These are phyloP conservation scores for Nothocercus nigrocapillus DNA, from an alignment of 2,113 vertebrate species.

Conservation along the genomic window DNA sequence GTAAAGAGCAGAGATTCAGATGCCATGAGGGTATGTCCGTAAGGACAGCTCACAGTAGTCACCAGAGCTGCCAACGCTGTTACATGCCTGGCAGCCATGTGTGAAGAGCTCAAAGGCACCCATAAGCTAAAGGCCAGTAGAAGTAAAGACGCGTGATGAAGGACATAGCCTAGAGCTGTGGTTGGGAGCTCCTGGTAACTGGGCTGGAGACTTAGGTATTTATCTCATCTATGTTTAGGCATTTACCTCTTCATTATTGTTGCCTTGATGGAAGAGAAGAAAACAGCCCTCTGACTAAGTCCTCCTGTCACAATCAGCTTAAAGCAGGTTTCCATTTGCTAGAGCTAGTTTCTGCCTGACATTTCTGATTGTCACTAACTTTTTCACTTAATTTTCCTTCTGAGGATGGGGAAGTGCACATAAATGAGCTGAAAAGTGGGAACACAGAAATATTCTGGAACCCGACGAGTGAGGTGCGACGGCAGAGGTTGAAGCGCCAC, in stretches of 20 bases:
- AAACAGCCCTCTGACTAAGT: not conserved
- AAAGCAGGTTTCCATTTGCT: not conserved
- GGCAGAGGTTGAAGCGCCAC: slow-evolving; percentile 86
- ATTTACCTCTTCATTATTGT: not conserved
- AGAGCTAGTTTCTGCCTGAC: not conserved
- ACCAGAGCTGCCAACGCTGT: not conserved
- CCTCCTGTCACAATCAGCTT: not conserved
- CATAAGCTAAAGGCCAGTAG: not conserved
- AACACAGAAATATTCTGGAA: slow-evolving; percentile 87
- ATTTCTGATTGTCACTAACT: not conserved
- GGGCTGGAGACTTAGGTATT: not conserved
- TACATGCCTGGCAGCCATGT: not conserved
- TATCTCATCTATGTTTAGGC: not conserved
- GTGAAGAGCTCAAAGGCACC: not conserved
- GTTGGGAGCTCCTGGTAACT: not conserved
- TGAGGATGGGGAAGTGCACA: slow-evolving; percentile 92
- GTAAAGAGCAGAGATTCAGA: not conserved
- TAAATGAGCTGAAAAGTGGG: slow-evolving; percentile 82
- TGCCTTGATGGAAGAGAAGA: not conserved
- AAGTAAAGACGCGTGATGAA: not conserved
- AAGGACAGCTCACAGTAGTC: not conserved
- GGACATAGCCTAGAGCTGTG: not conserved
- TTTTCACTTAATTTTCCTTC: not conserved
- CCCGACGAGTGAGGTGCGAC: slow-evolving; percentile 84
- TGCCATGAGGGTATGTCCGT: rapidly evolving